These are phyloP conservation scores for Chinchilla lanigera DNA, from an alignment of 2,113 vertebrate species.

Conservation along the genomic window DNA sequence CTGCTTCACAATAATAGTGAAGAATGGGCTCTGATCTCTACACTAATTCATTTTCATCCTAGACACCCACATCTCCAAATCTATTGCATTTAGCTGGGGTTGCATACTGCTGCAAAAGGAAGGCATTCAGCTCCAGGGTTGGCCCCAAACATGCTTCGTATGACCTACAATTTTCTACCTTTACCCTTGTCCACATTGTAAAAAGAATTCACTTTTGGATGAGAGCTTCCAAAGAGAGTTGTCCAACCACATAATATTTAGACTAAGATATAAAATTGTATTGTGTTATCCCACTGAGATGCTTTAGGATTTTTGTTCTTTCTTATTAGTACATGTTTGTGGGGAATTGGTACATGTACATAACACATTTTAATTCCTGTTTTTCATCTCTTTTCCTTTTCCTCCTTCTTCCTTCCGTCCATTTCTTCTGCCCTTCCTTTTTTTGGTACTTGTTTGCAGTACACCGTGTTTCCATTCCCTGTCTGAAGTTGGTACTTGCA, in stretches of 20 bases:
- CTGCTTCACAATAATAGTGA: not conserved
- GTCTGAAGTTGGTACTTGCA: not conserved
- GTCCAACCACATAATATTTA: not conserved
- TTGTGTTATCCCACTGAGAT: not conserved
- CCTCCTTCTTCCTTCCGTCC: not conserved
- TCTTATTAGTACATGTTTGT: not conserved
- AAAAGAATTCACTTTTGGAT: not conserved
- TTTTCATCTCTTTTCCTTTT: not conserved
- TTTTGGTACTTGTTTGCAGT: not conserved
- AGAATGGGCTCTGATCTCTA: not conserved
- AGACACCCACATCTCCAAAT: not conserved
- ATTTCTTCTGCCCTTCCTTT: not conserved
- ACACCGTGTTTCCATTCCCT: too few relatives aligned
- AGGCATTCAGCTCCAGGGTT: not conserved
- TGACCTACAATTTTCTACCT: not conserved
- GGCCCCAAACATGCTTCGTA: not conserved
- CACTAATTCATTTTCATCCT: not conserved
- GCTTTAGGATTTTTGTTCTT: not conserved
- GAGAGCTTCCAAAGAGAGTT: not conserved
- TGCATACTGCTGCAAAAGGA: not conserved
- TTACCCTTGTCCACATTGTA: not conserved
- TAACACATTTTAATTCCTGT: not conserved
- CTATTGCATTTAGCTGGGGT: not conserved
- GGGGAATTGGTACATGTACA: not conserved
- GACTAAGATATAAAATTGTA: not conserved